phyloP scores from a whole-genome alignment of 2,797 vertebrate genomes.

The Vipera ursinii region DNA sequence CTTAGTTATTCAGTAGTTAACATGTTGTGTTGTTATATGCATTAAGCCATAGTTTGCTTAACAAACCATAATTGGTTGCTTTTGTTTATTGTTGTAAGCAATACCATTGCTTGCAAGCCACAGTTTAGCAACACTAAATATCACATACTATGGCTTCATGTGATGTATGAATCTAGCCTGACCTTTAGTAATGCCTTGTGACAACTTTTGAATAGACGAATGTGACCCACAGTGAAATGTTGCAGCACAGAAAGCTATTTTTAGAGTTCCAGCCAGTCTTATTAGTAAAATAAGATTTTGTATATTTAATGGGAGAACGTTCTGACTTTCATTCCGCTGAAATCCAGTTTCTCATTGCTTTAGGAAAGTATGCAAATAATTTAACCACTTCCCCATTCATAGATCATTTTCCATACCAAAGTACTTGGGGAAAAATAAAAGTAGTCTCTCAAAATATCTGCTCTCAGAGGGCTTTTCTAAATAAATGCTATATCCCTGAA shows the following conservation, averaged over 20 bases:
- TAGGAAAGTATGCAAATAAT: background rate
- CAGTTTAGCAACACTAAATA: background rate
- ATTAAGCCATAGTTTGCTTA: background rate
- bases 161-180: background rate
- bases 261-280: background rate
- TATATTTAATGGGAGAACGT: constrained; percentile 5
- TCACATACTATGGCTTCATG: background rate
- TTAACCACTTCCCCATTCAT: background rate
- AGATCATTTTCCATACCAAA: background rate
- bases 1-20: background rate
- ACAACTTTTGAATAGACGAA: background rate
- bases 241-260: background rate
- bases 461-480: background rate
- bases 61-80: background rate
- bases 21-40: background rate
- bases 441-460: background rate
- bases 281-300: constrained; percentile 9
- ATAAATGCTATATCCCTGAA: background rate
- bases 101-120: background rate
- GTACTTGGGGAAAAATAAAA: background rate
- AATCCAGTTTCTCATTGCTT: constrained; percentile 1
- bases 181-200: background rate
- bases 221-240: background rate
- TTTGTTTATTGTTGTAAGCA: background rate
- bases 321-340: constrained; percentile 16